Evolutionary conservation across 30 jellyfish, hydroid and myxozoan genomes (phyloP), one percentile per base, ranked within the genome.

Genomic region (Aurelia sp.): DNA sequence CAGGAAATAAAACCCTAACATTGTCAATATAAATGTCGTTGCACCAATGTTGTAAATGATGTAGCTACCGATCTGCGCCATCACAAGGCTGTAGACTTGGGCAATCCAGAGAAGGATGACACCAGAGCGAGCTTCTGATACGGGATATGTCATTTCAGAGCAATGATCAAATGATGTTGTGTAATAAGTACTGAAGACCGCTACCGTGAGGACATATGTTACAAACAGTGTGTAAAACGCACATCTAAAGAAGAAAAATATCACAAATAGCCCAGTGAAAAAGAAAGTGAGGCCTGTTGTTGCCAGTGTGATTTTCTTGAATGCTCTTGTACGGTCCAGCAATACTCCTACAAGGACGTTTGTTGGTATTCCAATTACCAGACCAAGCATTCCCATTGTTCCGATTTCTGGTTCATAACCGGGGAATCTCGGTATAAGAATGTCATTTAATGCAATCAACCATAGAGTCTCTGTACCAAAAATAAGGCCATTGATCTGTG

Each of bases 81-180:
- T 16, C 0, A 84, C 16, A 21, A 72, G 76, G 24, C 75, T 61
- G 67, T 84, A 84, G 44, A 84, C 75, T 70, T 84, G 93, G 10
- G 88, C 93, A 4, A 72, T 55, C 93, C 93, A 84, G 19, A 84
- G 35, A 2, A 84, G 79, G 8, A 84, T 4, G n/a, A 73, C 88
- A 31, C 90, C 91, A 27, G 96, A 88, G 31, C 31, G 59, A 17
- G 87, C 90, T 50, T 78, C 91, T 4, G 96, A 78, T 5, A 88
- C 67, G 3, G 97, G 90, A 22, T 72, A 82, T 15, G 98, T 84
- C 59, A 94, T 51, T 48, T 84, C 96, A 4, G 96, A 93, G 47
- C 97, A 67, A 44, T 94, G 98, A 8, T 91, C 95, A 68, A 94
- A 88, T 0, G 98, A 96, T 4, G 89, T 73, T 27, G 98, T 94